phyloP scores from a whole-genome alignment of 2,113 vertebrate species.

The Tiliqua scincoides region DNA sequence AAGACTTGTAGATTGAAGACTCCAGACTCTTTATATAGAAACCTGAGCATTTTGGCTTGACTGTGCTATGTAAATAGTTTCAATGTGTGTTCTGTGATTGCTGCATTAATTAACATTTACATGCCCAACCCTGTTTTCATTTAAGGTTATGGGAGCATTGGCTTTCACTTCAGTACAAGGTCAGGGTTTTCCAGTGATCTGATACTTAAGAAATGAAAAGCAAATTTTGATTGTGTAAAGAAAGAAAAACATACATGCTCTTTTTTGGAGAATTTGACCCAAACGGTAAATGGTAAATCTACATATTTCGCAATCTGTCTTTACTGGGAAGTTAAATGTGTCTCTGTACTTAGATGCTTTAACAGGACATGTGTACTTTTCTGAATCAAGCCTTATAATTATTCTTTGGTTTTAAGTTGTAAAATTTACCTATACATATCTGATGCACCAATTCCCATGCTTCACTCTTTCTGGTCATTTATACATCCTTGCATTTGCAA shows the following conservation, averaged over 20 bases:
- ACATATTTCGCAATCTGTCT: not conserved
- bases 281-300: not conserved
- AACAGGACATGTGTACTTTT: not conserved
- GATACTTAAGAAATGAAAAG: not conserved
- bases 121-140: not conserved
- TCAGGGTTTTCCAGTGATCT: not conserved
- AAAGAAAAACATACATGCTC: not conserved
- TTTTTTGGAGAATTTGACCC: not conserved
- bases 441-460: not conserved
- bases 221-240: not conserved
- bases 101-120: not conserved
- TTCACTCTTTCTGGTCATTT: not conserved
- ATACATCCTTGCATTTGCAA: not conserved
- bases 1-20: not conserved
- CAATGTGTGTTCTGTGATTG: not conserved
- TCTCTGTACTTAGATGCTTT: not conserved
- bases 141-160: constrained; percentile 3
- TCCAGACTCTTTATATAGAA: not conserved
- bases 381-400: not conserved
- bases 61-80: not conserved
- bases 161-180: not conserved
- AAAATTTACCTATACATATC: not conserved
- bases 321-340: too few relatives aligned
- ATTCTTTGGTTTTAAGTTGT: not conserved
- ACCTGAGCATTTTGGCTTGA: not conserved